These are phyloP conservation scores for Myotis lucifugus DNA, from an alignment of 2,113 vertebrate genomes.

Conservation along the genomic window DNA sequence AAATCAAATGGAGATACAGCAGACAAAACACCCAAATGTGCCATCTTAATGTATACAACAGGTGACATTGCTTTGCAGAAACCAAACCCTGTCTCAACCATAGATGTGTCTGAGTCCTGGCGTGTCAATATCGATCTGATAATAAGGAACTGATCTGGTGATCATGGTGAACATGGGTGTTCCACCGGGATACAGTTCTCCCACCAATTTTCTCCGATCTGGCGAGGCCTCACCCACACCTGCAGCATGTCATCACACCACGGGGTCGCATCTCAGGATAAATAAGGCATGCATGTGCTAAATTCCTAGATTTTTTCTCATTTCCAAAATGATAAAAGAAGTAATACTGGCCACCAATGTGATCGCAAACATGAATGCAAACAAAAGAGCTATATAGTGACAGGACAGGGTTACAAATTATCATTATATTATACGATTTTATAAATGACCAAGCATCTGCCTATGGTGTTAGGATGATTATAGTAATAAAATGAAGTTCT, in stretches of 20 bases:
- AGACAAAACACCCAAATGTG: conserved; percentile 52
- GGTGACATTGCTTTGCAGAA: conserved; percentile 60
- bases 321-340: conserved; percentile 25
- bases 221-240: background rate
- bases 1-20: conserved; percentile 59
- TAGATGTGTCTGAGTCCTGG: conserved; percentile 17
- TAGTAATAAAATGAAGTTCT: background rate
- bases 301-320: background rate
- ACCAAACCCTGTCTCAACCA: conserved; percentile 34
- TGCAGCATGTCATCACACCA: background rate
- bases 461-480: background rate
- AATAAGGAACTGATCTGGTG: background rate
- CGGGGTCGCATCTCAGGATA: background rate
- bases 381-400: background rate
- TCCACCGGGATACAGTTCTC: background rate
- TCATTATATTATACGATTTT: background rate
- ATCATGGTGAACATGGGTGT: background rate
- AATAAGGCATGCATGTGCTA: background rate
- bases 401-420: background rate
- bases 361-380: background rate
- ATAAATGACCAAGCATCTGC: background rate
- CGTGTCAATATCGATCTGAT: conserved; percentile 11
- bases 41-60: conserved; percentile 51
- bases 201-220: background rate
- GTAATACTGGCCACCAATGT: background rate